Percentiles rank a stretch among this genome's conserved stretches.
These are phyloP conservation scores for Sinonovacula constricta DNA, from an alignment of 1,140 invertebrate genomes.

Conservation along the genomic window DNA sequence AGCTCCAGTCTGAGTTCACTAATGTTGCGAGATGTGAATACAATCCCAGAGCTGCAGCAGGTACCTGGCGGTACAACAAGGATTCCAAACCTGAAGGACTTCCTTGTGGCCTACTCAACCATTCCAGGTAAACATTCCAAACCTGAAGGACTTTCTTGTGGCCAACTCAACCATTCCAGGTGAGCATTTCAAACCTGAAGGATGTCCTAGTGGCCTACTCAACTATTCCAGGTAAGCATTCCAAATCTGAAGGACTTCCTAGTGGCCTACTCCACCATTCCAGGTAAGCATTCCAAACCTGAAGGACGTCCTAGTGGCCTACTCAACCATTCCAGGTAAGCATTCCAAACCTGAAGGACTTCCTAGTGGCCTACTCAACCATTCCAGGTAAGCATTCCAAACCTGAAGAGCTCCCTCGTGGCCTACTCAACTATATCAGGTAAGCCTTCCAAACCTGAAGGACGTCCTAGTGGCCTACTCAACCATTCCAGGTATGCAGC, in stretches of 20 bases:
- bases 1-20: no score
- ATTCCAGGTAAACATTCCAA: constrained; percentile 31
- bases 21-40: constrained; percentile 21
- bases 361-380: constrained; percentile 41
- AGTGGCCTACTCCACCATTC: constrained; percentile 44
- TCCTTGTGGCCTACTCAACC: constrained; percentile 41
- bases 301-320: constrained; percentile 44
- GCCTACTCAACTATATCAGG: constrained; percentile 44
- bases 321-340: constrained; percentile 42
- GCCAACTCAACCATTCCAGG: constrained; percentile 43
- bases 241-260: constrained; percentile 47
- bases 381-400: constrained; percentile 31
- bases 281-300: constrained; percentile 32
- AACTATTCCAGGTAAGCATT: constrained; percentile 41
- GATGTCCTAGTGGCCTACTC: constrained; percentile 45
- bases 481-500: constrained; percentile 29
- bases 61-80: constrained; percentile 3
- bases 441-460: constrained; percentile 44
- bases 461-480: constrained; percentile 44
- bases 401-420: constrained; percentile 42
- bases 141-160: constrained; percentile 46
- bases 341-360: constrained; percentile 48
- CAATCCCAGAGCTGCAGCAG: background rate
- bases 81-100: constrained; percentile 48
- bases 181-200: constrained; percentile 39